A percentile compares a stretch with the other conserved stretches of the same genome.
Conservation (phyloP, 2,797 vertebrate genomes). For the Rhinella marina region DNA sequence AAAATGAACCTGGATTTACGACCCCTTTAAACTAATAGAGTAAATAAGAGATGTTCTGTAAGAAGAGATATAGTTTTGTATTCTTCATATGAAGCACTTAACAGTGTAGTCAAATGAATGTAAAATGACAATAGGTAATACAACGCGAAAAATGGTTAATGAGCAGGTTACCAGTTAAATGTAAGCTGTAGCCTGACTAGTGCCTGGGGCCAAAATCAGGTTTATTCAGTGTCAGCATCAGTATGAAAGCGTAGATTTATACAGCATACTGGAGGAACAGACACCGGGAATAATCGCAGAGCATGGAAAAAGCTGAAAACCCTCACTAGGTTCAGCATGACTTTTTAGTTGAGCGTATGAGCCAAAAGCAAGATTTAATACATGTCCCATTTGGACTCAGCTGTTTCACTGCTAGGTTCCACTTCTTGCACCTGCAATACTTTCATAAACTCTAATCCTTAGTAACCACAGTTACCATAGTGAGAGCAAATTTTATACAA, state of each 20-base stretch:
- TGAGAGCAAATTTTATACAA: conserved; percentile 37
- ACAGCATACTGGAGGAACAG: neutral
- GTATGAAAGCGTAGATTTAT: neutral
- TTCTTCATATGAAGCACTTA: neutral
- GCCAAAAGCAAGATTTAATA: conserved; percentile 34
- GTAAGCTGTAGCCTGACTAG: neutral
- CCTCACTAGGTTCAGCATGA: conserved; percentile 11
- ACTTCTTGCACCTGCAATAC: conserved; percentile 46
- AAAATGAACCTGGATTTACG: too few relatives aligned
- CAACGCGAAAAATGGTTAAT: neutral
- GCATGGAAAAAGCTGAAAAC: conserved; percentile 8
- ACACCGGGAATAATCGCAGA: conserved; percentile 9
- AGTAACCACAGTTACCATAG: conserved; percentile 54
- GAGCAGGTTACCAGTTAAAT: neutral
- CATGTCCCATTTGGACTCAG: conserved; percentile 19
- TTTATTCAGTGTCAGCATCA: neutral
- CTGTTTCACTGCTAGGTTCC: conserved; percentile 22
- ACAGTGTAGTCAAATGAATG: neutral
- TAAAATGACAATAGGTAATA: neutral
- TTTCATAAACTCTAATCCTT: conserved; percentile 38
- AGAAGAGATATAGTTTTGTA: neutral
- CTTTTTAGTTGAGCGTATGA: conserved; percentile 21
- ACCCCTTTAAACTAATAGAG: too few relatives aligned
- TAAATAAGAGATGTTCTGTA: neutral
- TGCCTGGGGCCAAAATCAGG: neutral